Conservation (phyloP, 37 sponge, comb jelly and placozoan genomes). For the Hormiphora californensis region DNA sequence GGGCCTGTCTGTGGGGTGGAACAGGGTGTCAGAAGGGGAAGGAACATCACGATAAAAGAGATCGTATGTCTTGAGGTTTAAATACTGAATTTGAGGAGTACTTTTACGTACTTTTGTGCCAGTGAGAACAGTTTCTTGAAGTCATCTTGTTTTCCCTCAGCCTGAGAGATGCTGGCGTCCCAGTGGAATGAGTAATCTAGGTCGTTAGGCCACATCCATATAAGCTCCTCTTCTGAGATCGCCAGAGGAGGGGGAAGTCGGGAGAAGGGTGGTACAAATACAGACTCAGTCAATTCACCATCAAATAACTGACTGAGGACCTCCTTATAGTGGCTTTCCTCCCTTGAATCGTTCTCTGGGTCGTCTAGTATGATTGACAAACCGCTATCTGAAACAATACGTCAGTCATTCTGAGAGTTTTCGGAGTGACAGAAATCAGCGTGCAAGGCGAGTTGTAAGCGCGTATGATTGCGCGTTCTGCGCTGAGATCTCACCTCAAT, state of each 20-base stretch:
- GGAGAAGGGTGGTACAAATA: neutral
- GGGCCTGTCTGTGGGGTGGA: neutral
- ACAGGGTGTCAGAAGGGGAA: too few species aligned
- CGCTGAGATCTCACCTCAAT: too few species aligned
- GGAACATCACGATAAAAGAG: too few species aligned
- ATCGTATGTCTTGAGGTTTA: too few species aligned
- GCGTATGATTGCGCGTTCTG: too few species aligned
- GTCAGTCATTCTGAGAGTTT: too few species aligned
- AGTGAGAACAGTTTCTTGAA: neutral
- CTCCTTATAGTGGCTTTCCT: neutral
- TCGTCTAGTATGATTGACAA: conserved; percentile 16
- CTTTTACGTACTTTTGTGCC: too few species aligned
- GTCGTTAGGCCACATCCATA: conserved; percentile 28
- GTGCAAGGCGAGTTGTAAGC: too few species aligned
- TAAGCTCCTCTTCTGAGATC: neutral
- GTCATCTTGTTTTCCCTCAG: neutral
- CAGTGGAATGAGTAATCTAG: neutral
- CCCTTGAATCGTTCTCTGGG: conserved; percentile 26
- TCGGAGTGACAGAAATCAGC: too few species aligned
- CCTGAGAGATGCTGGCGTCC: neutral
- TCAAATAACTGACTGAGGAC: conserved; percentile 6
- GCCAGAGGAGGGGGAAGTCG: conserved; percentile 4
- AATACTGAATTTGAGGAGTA: too few species aligned
- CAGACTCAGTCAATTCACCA: neutral
- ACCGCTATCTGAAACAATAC: conserved; percentile 50